Conservation (phyloP, 2,888 invertebrate genomes). For the Tenodera sinensis region DNA sequence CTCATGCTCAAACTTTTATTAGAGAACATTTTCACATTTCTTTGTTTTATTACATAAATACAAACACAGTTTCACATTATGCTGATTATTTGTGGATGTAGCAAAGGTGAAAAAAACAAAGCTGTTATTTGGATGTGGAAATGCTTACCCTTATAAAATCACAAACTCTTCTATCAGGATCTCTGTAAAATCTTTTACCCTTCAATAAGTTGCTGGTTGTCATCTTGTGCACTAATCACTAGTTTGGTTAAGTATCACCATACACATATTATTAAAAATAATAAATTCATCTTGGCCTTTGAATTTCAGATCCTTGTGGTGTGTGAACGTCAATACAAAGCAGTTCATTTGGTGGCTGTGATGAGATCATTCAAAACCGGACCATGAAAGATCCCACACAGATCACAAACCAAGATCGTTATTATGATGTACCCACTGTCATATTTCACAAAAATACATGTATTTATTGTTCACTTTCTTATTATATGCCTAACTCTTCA, state of each 20-base stretch:
- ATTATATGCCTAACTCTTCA: too few species aligned
- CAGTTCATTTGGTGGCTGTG: background rate
- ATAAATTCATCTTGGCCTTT: background rate
- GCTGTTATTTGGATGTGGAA: background rate
- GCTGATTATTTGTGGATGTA: background rate
- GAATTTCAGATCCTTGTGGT: background rate
- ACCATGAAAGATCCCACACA: background rate
- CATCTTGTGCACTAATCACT: background rate
- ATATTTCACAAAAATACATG: background rate
- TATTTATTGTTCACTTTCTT: too few species aligned
- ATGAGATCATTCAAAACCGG: background rate
- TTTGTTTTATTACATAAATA: background rate
- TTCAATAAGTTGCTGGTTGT: background rate
- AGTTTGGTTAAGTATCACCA: background rate
- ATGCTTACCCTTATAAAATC: background rate
- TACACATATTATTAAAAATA: background rate
- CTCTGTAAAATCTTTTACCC: background rate
- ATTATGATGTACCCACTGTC: background rate
- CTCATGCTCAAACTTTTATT: too few species aligned
- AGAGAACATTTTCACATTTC: too few species aligned
- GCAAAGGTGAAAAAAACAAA: background rate
- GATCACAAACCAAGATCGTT: background rate
- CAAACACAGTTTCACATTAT: background rate
- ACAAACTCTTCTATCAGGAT: background rate
- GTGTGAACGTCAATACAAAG: background rate